These are phyloP conservation scores for Gonioctena quinquepunctata DNA, from an alignment of 1,140 invertebrate species.

Conservation along the genomic window DNA sequence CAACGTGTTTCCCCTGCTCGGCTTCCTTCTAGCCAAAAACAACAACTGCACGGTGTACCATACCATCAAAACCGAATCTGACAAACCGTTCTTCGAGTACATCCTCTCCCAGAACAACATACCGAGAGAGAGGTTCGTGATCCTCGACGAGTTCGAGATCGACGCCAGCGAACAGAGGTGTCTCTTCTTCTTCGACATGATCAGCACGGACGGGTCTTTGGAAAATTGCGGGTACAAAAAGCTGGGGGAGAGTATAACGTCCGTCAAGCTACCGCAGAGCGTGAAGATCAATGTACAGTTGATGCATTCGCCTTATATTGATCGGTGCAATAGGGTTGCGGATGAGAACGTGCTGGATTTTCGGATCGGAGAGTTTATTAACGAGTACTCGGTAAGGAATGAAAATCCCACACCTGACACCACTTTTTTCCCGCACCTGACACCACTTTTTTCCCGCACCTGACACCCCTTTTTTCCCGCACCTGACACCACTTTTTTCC, in stretches of 20 bases:
- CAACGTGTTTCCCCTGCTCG: conserved; percentile 58
- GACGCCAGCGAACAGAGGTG: background rate
- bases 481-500: no score
- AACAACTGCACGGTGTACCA: conserved; percentile 50
- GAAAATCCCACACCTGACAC: no score
- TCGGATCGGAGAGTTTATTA: conserved; percentile 33
- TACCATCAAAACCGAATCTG: conserved; percentile 43
- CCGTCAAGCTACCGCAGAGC: background rate
- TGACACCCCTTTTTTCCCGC: no score
- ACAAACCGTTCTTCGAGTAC: conserved; percentile 51
- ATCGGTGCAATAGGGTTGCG: conserved; percentile 33
- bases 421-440: no score
- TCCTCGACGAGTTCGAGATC: conserved; percentile 38
- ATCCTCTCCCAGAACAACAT: conserved; percentile 55
- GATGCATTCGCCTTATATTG: conserved; percentile 32
- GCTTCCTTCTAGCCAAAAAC: conserved; percentile 57
- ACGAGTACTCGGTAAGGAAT: conserved; percentile 36
- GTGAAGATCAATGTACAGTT: conserved; percentile 15
- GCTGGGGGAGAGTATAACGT: background rate
- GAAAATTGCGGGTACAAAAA: background rate
- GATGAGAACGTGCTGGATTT: conserved; percentile 38
- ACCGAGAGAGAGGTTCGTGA: conserved; percentile 44
- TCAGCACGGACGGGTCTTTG: conserved; percentile 31
- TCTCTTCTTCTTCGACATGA: conserved; percentile 23
- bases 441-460: no score